phyloP scores from a whole-genome alignment of 2,888 invertebrate species.

The Hipparchia semele region DNA sequence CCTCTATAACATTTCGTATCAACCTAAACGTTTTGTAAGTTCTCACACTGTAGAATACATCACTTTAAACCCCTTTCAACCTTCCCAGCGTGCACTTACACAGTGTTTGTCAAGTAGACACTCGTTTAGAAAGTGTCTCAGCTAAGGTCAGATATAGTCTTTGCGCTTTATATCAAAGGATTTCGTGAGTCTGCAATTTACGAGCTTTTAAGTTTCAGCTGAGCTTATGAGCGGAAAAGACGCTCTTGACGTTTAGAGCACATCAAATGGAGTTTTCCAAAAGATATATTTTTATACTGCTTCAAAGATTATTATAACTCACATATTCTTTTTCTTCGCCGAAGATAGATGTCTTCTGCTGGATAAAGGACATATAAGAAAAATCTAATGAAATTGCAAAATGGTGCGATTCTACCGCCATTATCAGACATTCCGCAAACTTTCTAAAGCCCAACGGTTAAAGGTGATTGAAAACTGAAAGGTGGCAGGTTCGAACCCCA shows the following conservation, averaged over 20 bases:
- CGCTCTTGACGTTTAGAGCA: not conserved
- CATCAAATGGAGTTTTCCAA: not conserved
- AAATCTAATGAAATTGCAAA: too few species aligned
- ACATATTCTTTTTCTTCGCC: not conserved
- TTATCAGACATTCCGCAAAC: too few species aligned
- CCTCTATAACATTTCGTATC: too few species aligned
- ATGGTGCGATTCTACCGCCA: too few species aligned
- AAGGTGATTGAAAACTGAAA: too few species aligned
- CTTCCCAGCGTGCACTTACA: not conserved
- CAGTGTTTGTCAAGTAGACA: conserved; percentile 14
- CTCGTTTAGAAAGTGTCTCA: conserved; percentile 8
- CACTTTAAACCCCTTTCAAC: not conserved
- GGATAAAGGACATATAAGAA: too few species aligned
- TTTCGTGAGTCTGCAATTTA: conserved; percentile 17
- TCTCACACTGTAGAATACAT: not conserved
- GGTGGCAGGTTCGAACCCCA: too few species aligned
- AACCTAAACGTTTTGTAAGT: not conserved
- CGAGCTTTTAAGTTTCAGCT: conserved; percentile 4
- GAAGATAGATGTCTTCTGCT: not conserved
- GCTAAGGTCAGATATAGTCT: conserved; percentile 14
- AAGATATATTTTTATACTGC: not conserved
- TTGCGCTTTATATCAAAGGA: conserved; percentile 21
- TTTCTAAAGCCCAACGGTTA: too few species aligned
- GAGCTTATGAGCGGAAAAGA: not conserved
- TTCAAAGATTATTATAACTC: not conserved